A percentile compares a stretch with the other conserved stretches of the same genome.
Conservation (phyloP, 1,140 invertebrate genomes). For the Apis cerana region DNA sequence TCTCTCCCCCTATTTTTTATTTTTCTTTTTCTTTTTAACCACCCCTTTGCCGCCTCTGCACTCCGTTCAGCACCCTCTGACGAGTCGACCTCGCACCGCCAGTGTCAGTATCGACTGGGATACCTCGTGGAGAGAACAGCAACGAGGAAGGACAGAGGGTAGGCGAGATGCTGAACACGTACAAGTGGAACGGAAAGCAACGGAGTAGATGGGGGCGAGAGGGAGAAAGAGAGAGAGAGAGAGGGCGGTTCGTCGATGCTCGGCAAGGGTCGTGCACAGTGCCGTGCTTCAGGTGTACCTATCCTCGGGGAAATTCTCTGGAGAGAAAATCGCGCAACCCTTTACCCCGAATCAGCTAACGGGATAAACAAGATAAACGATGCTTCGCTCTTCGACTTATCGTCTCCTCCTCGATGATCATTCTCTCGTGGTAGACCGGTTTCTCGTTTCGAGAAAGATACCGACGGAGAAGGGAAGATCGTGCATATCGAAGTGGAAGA, state of each 20-base stretch:
- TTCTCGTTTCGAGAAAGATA: no score
- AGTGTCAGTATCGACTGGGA: slow-evolving; percentile 79
- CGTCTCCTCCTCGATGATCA: no score
- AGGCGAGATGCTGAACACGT: slow-evolving; percentile 53
- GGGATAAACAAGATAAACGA: no score
- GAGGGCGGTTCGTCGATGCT: slow-evolving; percentile 61
- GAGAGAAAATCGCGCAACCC: no score
- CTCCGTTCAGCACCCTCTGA: slow-evolving; percentile 77
- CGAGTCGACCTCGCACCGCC: slow-evolving; percentile 78
- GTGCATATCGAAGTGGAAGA: no score
- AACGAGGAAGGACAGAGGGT: slow-evolving; percentile 49
- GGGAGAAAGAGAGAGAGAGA: slow-evolving; percentile 24
- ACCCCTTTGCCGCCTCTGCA: slow-evolving; percentile 54
- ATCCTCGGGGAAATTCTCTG: background rate
- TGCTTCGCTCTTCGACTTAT: no score
- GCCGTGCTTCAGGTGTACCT: slow-evolving; percentile 40
- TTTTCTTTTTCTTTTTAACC: slow-evolving; percentile 43
- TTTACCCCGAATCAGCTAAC: no score
- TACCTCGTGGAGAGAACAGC: slow-evolving; percentile 64
- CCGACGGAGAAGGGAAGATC: no score
- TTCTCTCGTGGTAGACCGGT: no score
- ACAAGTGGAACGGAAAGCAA: slow-evolving; percentile 44
- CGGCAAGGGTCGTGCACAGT: slow-evolving; percentile 62
- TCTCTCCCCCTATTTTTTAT: slow-evolving; percentile 36
- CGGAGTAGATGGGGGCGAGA: slow-evolving; percentile 19